These are phyloP conservation scores for Dromiciops gliroides DNA, from an alignment of 2,113 vertebrate genomes.

Conservation along the genomic window DNA sequence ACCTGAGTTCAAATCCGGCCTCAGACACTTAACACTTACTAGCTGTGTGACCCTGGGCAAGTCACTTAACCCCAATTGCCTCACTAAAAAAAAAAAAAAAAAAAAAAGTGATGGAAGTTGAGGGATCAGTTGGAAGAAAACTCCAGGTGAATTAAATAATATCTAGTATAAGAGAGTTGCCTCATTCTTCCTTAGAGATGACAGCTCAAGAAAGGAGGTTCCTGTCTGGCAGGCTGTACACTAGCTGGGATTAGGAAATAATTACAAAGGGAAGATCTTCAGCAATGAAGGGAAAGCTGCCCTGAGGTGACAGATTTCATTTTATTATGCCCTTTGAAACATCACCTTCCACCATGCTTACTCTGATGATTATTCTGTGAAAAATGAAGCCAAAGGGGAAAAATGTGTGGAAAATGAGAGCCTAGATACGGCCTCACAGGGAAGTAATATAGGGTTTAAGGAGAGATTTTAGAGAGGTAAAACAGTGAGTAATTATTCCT, in stretches of 20 bases:
- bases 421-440: neutral
- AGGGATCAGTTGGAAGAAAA: neutral
- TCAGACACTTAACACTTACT: too few relatives aligned
- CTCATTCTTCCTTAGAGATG: neutral
- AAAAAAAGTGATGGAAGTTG: neutral
- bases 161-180: neutral
- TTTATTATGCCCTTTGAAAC: constrained; percentile 13
- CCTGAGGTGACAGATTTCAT: neutral
- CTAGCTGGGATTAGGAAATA: neutral
- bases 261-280: neutral
- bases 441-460: neutral
- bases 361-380: neutral
- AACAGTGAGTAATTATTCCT: neutral
- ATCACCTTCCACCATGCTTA: neutral
- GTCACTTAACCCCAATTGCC: too few relatives aligned
- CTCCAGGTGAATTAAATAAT: neutral
- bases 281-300: neutral
- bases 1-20: too few relatives aligned
- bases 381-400: neutral
- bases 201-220: neutral
- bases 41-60: too few relatives aligned
- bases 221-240: neutral
- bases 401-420: constrained; percentile 15
- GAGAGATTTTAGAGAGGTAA: neutral
- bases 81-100: too few relatives aligned